These are phyloP conservation scores for Scaptomyza montana DNA, from an alignment of 1,140 invertebrate genomes.

Conservation along the genomic window DNA sequence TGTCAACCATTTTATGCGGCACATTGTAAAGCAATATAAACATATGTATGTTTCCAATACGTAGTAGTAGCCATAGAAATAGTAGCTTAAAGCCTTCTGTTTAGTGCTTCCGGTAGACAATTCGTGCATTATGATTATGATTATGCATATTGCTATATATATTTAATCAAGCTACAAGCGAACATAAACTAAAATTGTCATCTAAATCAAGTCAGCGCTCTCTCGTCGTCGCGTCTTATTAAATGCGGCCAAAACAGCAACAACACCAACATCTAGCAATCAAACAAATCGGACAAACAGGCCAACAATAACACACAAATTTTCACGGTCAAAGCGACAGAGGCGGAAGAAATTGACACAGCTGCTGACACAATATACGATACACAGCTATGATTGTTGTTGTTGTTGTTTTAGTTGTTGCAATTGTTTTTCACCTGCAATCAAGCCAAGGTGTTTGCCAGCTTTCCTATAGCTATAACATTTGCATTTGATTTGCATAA, in stretches of 20 bases:
- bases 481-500: conserved; percentile 73
- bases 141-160: conserved; percentile 67
- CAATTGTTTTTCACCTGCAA: conserved; percentile 60
- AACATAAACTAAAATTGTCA: conserved; percentile 67
- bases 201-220: conserved; percentile 57
- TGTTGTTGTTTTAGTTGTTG: conserved; percentile 35
- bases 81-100: conserved; percentile 47
- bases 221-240: conserved; percentile 16
- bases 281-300: conserved; percentile 27
- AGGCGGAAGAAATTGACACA: conserved; percentile 74
- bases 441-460: conserved; percentile 63
- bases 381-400: conserved; percentile 4
- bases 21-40: conserved; percentile 29
- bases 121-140: conserved; percentile 56
- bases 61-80: conserved; percentile 1
- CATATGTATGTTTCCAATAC: conserved; percentile 10
- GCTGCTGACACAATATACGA: conserved; percentile 15
- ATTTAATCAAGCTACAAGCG: conserved; percentile 59
- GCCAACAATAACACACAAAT: conserved; percentile 50
- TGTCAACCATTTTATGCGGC: conserved; percentile 45
- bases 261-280: conserved; percentile 22
- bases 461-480: conserved; percentile 68
- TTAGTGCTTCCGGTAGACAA: conserved; percentile 60
- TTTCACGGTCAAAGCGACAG: conserved; percentile 74
- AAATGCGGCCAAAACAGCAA: conserved; percentile 28